Evolutionary conservation across 2,797 vertebrate species (phyloP).

Genomic region (Neomorphus geoffroyi): DNA sequence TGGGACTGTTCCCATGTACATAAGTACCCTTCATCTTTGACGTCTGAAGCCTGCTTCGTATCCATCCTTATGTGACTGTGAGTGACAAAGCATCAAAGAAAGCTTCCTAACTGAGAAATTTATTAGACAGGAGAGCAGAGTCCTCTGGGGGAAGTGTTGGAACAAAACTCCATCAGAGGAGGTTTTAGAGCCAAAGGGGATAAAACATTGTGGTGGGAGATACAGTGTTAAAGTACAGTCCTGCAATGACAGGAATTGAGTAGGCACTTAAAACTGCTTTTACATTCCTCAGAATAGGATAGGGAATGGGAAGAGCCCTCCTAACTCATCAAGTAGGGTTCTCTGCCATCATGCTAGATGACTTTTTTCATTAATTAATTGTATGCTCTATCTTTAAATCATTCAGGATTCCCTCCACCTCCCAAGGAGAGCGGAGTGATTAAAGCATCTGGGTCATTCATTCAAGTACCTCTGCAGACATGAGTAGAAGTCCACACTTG

Average conservation of each 20-base stretch:
- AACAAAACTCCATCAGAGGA: not conserved
- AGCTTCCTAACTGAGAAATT: constrained; percentile 29
- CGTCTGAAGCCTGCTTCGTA: constrained; percentile 8
- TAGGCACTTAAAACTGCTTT: not conserved
- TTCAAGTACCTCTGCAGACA: not conserved
- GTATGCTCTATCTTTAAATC: not conserved
- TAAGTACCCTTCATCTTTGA: constrained; percentile 16
- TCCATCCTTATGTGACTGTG: not conserved
- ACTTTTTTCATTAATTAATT: not conserved
- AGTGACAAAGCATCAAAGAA: constrained; percentile 32
- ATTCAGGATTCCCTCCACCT: not conserved
- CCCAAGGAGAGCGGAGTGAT: not conserved
- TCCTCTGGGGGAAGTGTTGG: constrained; percentile 25
- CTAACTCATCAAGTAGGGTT: not conserved
- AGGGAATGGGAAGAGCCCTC: not conserved
- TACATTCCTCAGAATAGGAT: not conserved
- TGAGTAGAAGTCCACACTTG: not conserved
- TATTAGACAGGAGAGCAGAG: constrained; percentile 36
- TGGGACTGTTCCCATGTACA: not conserved
- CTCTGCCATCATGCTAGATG: not conserved
- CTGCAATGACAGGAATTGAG: not conserved
- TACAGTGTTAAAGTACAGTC: not conserved
- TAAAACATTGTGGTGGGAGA: not conserved
- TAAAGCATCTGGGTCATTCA: not conserved
- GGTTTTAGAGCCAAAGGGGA: not conserved